Evolutionary conservation across 2,888 invertebrate species (phyloP), one percentile per base, ranked within the genome.

Genomic region (Pomacea canaliculata): DNA sequence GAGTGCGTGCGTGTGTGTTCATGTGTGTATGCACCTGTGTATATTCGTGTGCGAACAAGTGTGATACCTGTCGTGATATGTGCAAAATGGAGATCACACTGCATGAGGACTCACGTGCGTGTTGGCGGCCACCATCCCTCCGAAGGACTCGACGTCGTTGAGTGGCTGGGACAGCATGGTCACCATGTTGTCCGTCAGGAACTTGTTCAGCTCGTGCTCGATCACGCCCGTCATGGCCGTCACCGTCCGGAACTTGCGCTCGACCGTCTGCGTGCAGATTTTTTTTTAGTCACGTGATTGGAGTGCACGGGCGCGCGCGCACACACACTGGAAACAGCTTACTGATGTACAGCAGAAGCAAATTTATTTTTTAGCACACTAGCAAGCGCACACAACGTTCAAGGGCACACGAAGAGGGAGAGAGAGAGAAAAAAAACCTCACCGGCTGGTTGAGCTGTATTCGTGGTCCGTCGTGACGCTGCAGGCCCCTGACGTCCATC

Each of bases 121-220:
- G 19, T 81, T 71, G n/a, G 79, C 78, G 9, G 82, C 80, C 9
- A 80, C 79, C 83, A 83, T 83, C 5, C 82, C 83, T n/a, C 83
- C 83, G 8, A 83, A 63, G 5, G 83, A 77, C 37, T 79, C 83
- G 23, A 79, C 78, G 23, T 78, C 80, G 68, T 80, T 81, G 16
- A 83, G 72, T 13, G 83, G 83, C 71, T 83, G 80, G 12, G 83
- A 73, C 73, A 80, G 49, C 65, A 83, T 77, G 7, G 82, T 76
- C 16, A 83, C 79, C 8, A 66, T 56, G 49, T 83, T 80, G n/a
- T 78, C 63, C 18, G 79, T 80, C 76, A 83, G 70, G 67, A 82
- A 83, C 60, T 71, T 60, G 71, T 83, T 83, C 63, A 83, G 70
- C 23, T 83, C 81, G 19, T 76, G 62, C 69, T 81, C 80, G 37